phyloP scores from a whole-genome alignment of 2,888 invertebrate genomes.

The Spicauda simplicius region DNA sequence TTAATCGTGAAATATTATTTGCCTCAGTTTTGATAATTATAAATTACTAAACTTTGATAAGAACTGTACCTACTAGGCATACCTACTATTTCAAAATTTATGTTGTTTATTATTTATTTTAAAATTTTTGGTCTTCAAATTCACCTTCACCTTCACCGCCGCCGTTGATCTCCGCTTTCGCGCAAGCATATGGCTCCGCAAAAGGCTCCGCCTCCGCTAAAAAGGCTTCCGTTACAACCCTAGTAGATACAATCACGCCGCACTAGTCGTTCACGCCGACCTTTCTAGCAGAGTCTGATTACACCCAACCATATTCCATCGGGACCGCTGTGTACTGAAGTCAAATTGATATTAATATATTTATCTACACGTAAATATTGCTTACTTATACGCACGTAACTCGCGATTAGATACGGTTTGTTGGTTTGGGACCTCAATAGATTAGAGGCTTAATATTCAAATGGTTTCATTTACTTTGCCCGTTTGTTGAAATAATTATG shows the following conservation, averaged over 20 bases:
- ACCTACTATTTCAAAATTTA: too few relatives aligned
- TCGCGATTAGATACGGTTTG: constrained; percentile 19
- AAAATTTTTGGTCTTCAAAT: too few relatives aligned
- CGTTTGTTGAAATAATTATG: background rate
- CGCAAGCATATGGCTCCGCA: too few relatives aligned
- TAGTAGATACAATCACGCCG: constrained; percentile 23
- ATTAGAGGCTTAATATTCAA: constrained; percentile 5
- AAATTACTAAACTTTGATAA: too few relatives aligned
- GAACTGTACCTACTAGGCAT: too few relatives aligned
- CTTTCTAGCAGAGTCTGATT: constrained; percentile 45
- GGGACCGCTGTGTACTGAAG: constrained; percentile 44
- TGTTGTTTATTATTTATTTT: too few relatives aligned
- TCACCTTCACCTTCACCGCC: too few relatives aligned
- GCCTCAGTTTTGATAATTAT: too few relatives aligned
- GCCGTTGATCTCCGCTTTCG: too few relatives aligned
- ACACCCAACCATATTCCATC: constrained; percentile 46
- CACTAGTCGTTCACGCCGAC: constrained; percentile 40
- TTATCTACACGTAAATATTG: constrained; percentile 36
- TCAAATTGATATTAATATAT: constrained; percentile 48
- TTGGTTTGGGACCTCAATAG: constrained; percentile 23
- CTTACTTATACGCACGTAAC: constrained; percentile 13
- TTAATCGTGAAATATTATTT: too few relatives aligned
- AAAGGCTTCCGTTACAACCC: too few relatives aligned
- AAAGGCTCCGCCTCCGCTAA: too few relatives aligned
- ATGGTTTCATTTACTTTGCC: constrained; percentile 1